Conservation (phyloP, 2,888 invertebrate genomes). For the Limnephilus auricula region DNA sequence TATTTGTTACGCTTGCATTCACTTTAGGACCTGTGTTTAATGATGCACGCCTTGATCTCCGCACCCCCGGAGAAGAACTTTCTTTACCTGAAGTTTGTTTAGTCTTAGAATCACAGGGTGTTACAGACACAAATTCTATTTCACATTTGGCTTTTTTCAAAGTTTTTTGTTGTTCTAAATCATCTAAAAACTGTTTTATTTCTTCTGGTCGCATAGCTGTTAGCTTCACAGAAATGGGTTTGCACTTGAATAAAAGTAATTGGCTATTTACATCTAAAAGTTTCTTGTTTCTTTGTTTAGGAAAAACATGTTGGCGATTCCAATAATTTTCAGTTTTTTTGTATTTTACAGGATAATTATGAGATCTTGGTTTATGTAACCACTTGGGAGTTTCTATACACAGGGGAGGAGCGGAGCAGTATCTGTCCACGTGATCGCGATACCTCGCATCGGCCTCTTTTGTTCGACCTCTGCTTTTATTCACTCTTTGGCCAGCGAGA, state of each 20-base stretch:
- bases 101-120: slow-evolving; percentile 33
- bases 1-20: neutral
- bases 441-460: slow-evolving; percentile 72
- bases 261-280: slow-evolving; percentile 75
- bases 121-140: slow-evolving; percentile 73
- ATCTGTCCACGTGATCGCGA: slow-evolving; percentile 71
- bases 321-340: slow-evolving; percentile 75
- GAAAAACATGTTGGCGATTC: slow-evolving; percentile 73
- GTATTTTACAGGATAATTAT: slow-evolving; percentile 74
- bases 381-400: slow-evolving; percentile 56
- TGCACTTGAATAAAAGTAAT: slow-evolving; percentile 76
- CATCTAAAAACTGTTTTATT: slow-evolving; percentile 74
- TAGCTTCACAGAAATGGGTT: slow-evolving; percentile 74
- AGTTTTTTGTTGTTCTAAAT: slow-evolving; percentile 71
- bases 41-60: neutral
- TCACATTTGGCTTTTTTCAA: slow-evolving; percentile 69
- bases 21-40: neutral
- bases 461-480: slow-evolving; percentile 71
- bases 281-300: slow-evolving; percentile 73
- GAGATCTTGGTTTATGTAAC: slow-evolving; percentile 50
- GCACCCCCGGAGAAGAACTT: neutral
- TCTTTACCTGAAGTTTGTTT: neutral
- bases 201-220: slow-evolving; percentile 73
- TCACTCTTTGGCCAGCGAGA: slow-evolving; percentile 72
- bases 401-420: slow-evolving; percentile 69